These are phyloP conservation scores for Pocillopora grandis DNA, from an alignment of 92 coral and sea anemone genomes.

Conservation along the genomic window DNA sequence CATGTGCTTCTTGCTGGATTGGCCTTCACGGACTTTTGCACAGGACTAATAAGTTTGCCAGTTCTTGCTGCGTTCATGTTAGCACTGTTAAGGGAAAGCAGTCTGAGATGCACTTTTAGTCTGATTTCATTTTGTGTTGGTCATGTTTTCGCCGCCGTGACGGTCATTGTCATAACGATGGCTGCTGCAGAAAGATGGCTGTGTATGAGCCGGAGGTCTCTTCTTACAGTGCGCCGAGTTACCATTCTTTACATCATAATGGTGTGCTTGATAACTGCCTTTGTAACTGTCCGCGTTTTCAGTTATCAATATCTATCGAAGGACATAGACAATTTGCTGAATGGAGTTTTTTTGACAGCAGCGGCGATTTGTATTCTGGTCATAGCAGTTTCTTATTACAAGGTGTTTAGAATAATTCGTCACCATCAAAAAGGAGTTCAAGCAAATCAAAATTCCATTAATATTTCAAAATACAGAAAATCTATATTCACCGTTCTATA, in stretches of 20 bases:
- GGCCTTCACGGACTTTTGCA: constrained; percentile 11
- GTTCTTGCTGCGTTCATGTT: background rate
- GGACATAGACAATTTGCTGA: background rate
- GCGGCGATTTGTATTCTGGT: background rate
- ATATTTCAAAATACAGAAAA: background rate
- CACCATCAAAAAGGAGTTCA: background rate
- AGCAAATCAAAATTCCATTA: background rate
- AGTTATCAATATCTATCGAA: background rate
- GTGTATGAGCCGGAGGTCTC: constrained; percentile 3
- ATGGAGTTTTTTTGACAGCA: background rate
- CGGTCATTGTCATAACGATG: too few species aligned
- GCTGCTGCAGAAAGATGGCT: constrained; percentile 2
- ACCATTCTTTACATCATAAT: background rate
- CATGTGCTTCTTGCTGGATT: constrained; percentile 17
- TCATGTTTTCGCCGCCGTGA: too few species aligned
- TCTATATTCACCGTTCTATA: background rate
- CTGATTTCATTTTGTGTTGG: too few species aligned
- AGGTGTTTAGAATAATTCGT: background rate
- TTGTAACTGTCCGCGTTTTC: background rate
- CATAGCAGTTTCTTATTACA: background rate
- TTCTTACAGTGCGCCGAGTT: background rate
- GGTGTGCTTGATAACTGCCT: background rate
- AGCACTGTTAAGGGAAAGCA: too few species aligned
- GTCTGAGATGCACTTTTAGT: too few species aligned
- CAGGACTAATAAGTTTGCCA: constrained; percentile 4